Conservation (phyloP, 2,888 invertebrate species). For the Tetramorium bicarinatum region DNA sequence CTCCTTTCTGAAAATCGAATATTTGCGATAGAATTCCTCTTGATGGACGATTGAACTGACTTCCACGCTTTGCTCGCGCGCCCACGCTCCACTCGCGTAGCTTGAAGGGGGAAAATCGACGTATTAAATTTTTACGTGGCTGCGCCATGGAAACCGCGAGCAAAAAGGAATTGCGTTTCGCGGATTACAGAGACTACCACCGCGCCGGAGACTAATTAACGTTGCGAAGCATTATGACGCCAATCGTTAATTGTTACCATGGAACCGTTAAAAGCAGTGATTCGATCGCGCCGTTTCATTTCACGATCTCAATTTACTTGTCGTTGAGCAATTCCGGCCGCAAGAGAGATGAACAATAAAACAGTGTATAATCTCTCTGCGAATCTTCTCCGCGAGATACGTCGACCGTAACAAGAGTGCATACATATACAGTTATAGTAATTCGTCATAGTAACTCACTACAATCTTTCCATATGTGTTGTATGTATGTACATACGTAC, state of each 20-base stretch:
- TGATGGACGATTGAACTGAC: conserved; percentile 23
- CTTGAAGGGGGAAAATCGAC: conserved; percentile 7
- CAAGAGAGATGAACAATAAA: conserved; percentile 26
- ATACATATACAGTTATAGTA: conserved; percentile 64
- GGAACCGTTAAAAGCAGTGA: conserved; percentile 20
- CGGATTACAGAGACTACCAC: conserved; percentile 21
- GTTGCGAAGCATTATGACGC: conserved; percentile 36
- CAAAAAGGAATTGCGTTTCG: conserved; percentile 28
- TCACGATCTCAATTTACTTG: conserved; percentile 26
- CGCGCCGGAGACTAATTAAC: conserved; percentile 34
- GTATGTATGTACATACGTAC: conserved; percentile 18
- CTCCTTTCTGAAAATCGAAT: not conserved
- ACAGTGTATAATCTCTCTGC: conserved; percentile 17
- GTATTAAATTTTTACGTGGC: conserved; percentile 44
- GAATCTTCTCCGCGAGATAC: conserved; percentile 45
- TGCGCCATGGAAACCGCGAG: conserved; percentile 38
- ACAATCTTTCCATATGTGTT: conserved; percentile 8
- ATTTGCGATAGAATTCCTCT: conserved; percentile 1
- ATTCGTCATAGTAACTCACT: conserved; percentile 61
- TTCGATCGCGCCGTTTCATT: conserved; percentile 30
- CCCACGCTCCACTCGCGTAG: not conserved
- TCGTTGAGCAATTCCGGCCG: conserved; percentile 6
- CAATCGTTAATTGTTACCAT: conserved; percentile 35
- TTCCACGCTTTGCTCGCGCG: not conserved
- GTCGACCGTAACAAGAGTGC: conserved; percentile 68